These are phyloP conservation scores for Coenonympha arcania DNA, from an alignment of 2,888 invertebrate genomes.

Conservation along the genomic window DNA sequence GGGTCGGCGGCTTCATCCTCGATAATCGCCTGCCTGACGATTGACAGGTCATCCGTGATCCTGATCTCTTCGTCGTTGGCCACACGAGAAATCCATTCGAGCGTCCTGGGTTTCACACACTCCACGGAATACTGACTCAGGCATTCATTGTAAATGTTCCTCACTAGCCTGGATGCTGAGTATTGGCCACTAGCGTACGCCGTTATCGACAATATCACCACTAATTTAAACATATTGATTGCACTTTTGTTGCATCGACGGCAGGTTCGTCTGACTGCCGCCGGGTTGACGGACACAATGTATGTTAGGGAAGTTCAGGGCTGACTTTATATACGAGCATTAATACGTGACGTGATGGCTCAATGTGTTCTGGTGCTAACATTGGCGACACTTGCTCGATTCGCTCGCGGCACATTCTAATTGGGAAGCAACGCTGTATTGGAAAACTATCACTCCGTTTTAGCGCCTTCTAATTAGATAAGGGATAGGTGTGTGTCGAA, in stretches of 20 bases:
- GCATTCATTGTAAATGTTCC: slow-evolving; percentile 79
- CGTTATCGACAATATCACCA: slow-evolving; percentile 58
- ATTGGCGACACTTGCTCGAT: slow-evolving; percentile 44
- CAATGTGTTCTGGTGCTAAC: slow-evolving; percentile 55
- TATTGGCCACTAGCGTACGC: slow-evolving; percentile 57
- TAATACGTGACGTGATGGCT: slow-evolving; percentile 68
- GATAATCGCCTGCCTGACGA: slow-evolving; percentile 68
- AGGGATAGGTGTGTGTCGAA: slow-evolving; percentile 6
- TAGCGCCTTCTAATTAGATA: slow-evolving; percentile 25
- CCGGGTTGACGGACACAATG: slow-evolving; percentile 62
- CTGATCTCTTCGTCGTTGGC: slow-evolving; percentile 79
- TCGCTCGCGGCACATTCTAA: slow-evolving; percentile 55
- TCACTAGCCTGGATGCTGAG: slow-evolving; percentile 77
- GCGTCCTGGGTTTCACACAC: slow-evolving; percentile 78
- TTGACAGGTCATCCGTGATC: slow-evolving; percentile 83
- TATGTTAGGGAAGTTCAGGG: slow-evolving; percentile 65
- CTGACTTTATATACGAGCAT: slow-evolving; percentile 74
- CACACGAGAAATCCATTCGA: slow-evolving; percentile 79
- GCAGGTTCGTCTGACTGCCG: slow-evolving; percentile 65
- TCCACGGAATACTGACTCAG: slow-evolving; percentile 79
- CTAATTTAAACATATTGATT: slow-evolving; percentile 59
- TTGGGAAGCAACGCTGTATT: slow-evolving; percentile 52
- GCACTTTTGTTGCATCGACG: slow-evolving; percentile 52
- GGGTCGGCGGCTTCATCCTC: slow-evolving; percentile 55
- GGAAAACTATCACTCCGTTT: slow-evolving; percentile 55